Conservation (phyloP, 2,888 invertebrate species). For the Conchocele bisecta region DNA sequence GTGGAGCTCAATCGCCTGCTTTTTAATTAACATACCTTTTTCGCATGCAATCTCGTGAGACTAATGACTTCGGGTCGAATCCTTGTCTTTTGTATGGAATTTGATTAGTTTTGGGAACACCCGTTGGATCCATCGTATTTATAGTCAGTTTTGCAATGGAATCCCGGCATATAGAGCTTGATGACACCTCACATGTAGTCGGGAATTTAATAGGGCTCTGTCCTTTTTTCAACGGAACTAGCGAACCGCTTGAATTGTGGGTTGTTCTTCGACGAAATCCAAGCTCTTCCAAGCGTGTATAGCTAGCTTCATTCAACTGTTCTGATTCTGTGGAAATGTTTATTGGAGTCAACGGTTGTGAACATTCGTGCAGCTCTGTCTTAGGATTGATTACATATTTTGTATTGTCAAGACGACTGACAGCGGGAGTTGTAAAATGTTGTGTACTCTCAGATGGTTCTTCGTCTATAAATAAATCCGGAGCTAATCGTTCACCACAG, state of each 20-base stretch:
- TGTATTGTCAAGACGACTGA: too few relatives aligned
- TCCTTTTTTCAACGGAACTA: constrained; percentile 7
- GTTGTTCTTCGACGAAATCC: constrained; percentile 44
- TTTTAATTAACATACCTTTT: constrained; percentile 42
- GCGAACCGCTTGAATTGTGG: constrained; percentile 25
- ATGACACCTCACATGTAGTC: constrained; percentile 8
- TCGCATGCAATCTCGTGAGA: too few relatives aligned
- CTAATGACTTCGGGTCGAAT: constrained; percentile 22
- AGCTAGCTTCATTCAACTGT: constrained; percentile 19
- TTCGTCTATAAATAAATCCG: too few relatives aligned
- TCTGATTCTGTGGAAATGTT: constrained; percentile 2
- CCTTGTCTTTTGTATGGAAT: constrained; percentile 19
- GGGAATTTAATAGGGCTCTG: constrained; percentile 25
- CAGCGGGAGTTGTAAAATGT: too few relatives aligned
- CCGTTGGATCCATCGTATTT: constrained; percentile 22
- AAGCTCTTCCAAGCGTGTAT: constrained; percentile 41
- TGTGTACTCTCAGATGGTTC: too few relatives aligned
- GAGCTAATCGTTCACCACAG: too few relatives aligned
- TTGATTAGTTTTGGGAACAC: constrained; percentile 1
- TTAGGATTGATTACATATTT: neutral
- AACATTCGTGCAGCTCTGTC: constrained; percentile 11
- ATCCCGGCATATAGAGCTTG: neutral
- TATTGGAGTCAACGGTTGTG: neutral
- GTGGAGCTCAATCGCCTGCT: too few relatives aligned
- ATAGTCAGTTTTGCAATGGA: constrained; percentile 22